Evolutionary conservation across 92 coral and sea anemone species (phyloP).

Genomic region (Palythoa heliodiscus): DNA sequence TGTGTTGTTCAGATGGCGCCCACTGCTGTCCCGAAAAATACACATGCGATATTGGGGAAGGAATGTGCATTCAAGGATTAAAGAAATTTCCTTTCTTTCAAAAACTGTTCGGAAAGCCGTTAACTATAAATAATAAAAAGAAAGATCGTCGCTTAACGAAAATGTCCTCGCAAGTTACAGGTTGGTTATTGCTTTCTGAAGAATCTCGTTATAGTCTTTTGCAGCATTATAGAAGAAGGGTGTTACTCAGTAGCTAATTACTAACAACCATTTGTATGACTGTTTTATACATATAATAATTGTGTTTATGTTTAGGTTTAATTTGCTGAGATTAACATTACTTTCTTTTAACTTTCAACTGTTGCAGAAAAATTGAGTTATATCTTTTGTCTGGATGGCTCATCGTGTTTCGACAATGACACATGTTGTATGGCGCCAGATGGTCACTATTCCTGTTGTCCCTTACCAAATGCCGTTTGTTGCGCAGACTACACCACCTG

Average conservation of each 20-base stretch:
- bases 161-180: too few relatives aligned
- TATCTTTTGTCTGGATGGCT: slow-evolving; percentile 51
- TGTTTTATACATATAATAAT: too few relatives aligned
- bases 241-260: too few relatives aligned
- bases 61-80: slow-evolving; percentile 6
- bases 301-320: too few relatives aligned
- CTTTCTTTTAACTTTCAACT: background rate
- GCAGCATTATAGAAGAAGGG: too few relatives aligned
- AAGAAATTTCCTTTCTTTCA: background rate
- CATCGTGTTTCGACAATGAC: slow-evolving; percentile 50
- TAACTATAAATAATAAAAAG: background rate
- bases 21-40: too few relatives aligned
- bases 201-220: background rate
- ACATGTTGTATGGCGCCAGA: slow-evolving; percentile 68
- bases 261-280: too few relatives aligned
- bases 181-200: background rate
- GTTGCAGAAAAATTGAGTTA: slow-evolving; percentile 1
- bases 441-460: slow-evolving; percentile 78
- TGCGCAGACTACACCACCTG: slow-evolving; percentile 77
- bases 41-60: too few relatives aligned
- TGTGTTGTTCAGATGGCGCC: too few relatives aligned
- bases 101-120: background rate
- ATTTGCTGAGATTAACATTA: too few relatives aligned
- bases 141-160: slow-evolving; percentile 40
- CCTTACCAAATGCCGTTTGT: slow-evolving; percentile 79